Evolutionary conservation across 2,888 invertebrate species (phyloP), one percentile per base, ranked within the genome.

Genomic region (Harpagoxenus sublaevis): DNA sequence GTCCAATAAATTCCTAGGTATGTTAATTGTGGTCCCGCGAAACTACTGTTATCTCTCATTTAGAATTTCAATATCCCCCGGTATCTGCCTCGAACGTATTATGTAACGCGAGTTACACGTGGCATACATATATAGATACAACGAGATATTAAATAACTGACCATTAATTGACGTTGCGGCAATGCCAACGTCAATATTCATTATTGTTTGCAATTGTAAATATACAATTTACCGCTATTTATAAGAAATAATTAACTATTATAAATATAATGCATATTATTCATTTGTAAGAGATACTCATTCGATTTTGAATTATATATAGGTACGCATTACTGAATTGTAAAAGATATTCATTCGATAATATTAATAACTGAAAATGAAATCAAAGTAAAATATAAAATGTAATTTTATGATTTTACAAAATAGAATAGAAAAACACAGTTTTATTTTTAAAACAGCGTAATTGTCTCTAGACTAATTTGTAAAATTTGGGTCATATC

Each of bases 1-100:
- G 51, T 8, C 62, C 60, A 78, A 55, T 83, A 73, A 84, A 83
- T 62, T 60, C 9, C 31, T 81, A 84, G 87, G 83, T 83, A 74
- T 31, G 82, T 73, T 71, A 28, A 81, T 51, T 60, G 66, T 9
- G 45, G 18, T 48, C 9, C 9, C 8, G 15, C 28, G 18, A 18
- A 18, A 23, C 23, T 23, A 66, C 23, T 28, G 45, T 39, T 15
- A 23, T 10, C 0, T 2, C 15, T 15, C 23, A 23, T 45, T 4
- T 31, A 55, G n/a, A 79, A 71, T 28, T 60, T n/a, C 12, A 51
- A 10, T 23, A n/a, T 31, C 6, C 28, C n/a, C 53, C 15, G 28
- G 2, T 66, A 42, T 78, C 23, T 23, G 23, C 4, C 9, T 28
- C 15, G 18, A 42, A 42, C 35, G 42, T 42, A 35, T 39, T 51